phyloP scores from a whole-genome alignment of 2,113 vertebrate genomes.

The Phrynosoma blainvillii region DNA sequence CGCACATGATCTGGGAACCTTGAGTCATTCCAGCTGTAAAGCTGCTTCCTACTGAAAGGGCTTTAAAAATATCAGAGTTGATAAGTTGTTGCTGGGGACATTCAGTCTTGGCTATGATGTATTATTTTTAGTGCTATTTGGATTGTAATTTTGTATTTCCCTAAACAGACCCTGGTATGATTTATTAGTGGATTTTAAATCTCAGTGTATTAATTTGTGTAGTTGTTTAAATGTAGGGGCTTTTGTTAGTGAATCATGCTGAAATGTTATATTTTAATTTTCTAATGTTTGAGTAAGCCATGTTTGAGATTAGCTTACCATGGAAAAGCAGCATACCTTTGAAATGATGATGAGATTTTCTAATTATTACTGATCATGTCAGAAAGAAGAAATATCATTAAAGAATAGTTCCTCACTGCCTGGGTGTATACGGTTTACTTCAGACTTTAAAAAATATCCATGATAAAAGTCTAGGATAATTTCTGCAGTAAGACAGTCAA shows the following conservation, averaged over 20 bases:
- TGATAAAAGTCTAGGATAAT: constrained; percentile 65
- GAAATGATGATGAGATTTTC: constrained; percentile 11
- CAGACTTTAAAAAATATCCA: constrained; percentile 50
- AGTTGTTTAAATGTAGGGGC: background rate
- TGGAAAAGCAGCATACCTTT: background rate
- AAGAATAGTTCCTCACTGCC: constrained; percentile 23
- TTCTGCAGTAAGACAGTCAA: constrained; percentile 65
- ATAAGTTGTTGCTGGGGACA: background rate
- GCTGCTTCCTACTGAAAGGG: too few species aligned
- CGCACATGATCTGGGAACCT: too few species aligned
- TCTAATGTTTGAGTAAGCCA: background rate
- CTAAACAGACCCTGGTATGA: background rate
- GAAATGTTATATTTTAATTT: background rate
- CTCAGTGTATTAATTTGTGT: background rate
- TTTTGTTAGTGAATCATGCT: background rate
- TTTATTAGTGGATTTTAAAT: background rate
- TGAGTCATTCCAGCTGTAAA: too few species aligned
- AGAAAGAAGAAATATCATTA: constrained; percentile 9
- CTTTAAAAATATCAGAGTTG: background rate
- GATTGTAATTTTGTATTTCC: background rate
- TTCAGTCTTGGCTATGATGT: background rate
- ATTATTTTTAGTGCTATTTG: background rate
- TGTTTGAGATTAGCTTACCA: background rate
- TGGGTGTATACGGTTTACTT: background rate
- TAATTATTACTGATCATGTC: constrained; percentile 40